These are phyloP conservation scores for Paguma larvata DNA, from an alignment of 2,797 vertebrate species.

Conservation along the genomic window DNA sequence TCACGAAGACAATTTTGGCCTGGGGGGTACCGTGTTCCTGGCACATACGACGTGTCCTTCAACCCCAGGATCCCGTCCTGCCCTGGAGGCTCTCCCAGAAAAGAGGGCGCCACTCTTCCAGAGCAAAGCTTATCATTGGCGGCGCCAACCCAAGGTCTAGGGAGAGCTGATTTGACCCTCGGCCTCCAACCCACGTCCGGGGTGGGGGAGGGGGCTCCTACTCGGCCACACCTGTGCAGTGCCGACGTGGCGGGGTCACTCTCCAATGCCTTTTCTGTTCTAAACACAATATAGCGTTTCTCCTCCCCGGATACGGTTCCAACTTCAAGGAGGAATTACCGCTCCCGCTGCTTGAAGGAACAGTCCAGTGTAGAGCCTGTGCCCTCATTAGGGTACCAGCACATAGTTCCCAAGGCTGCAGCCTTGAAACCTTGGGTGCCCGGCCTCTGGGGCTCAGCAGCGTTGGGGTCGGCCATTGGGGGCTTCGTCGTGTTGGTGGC, in stretches of 20 bases:
- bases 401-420: accelerated
- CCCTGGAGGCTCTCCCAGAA: neutral
- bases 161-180: neutral
- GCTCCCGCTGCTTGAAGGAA: accelerated
- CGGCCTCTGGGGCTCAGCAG: accelerated
- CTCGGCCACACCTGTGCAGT: neutral
- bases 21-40: neutral
- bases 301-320: neutral
- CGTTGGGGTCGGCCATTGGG: accelerated
- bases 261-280: accelerated
- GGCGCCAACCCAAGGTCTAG: neutral
- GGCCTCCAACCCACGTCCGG: too few relatives aligned
- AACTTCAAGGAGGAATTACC: accelerated
- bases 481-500: accelerated
- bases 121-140: neutral
- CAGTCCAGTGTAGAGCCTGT: accelerated
- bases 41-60: accelerated
- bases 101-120: neutral
- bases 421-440: accelerated
- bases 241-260: accelerated
- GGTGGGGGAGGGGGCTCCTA: too few relatives aligned
- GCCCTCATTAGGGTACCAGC: neutral
- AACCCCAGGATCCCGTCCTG: accelerated
- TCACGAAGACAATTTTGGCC: neutral
- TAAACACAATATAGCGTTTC: accelerated